Base-by-base conservation (phyloP, 2,113 vertebrate genomes). In the Bubo blakistoni region DNA sequence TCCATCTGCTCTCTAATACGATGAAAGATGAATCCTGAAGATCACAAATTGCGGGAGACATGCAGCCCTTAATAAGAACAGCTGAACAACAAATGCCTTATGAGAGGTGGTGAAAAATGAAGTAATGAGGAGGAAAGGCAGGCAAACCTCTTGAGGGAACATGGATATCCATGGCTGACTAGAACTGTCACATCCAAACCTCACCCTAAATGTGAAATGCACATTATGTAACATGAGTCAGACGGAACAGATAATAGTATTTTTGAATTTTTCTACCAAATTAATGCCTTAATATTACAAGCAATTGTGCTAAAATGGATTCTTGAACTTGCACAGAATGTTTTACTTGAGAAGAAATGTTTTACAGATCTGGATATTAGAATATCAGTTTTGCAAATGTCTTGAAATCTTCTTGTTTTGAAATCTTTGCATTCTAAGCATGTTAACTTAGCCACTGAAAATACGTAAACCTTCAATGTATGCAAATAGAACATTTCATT, bases 1-100 rank as follows among this genome's bases (percentile, higher is more conserved):
- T 96, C 94, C 96, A 96, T 97, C 95, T 96, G 94, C 94, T 96
- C 81, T 46, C 89, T 96, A 85, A 96, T 94, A 91, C 32, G 90
- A 94, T 95, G 95, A 96, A 95, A 92, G 94, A 97, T 96, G 89
- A 95, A 96, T 94, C 90, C 87, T 76, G 93, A 87, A 79, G 93
- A 96, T 96, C 84, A 44, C 84, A 96, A 95, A 95, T 87, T 96
- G 91, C 4, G 2, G 70, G 73, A 97, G 91, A 92, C 84, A 11
- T 82, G 84, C 25, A 27, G 81, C 77, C 81, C 70, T 85, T 96
- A 96, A 76, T 92, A 94, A 87, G 89, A 96, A 54, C 93, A 96
- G 87, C 91, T 91, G 90, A 96, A 91, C 78, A 96, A 79, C 91
- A 91, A 96, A 94, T 90, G 91, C 70, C 58, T 81, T 92, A 11